Conservation (phyloP, 1,140 invertebrate genomes). For the Branchinecta lindahli region DNA sequence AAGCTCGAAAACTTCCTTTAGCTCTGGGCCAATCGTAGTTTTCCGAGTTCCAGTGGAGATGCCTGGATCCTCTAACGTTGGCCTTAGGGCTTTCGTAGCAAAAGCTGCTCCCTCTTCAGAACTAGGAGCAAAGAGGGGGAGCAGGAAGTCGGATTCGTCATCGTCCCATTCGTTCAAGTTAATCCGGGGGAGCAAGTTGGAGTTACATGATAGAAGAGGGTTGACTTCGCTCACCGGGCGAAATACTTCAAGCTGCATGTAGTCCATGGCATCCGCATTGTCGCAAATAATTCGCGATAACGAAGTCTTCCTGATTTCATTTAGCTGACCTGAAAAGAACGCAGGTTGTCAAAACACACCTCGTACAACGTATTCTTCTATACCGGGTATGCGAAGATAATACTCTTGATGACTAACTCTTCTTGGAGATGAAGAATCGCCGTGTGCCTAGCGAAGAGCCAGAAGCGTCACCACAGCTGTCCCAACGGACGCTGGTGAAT, state of each 20-base stretch:
- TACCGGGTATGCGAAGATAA: neutral
- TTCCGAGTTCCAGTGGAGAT: too few relatives aligned
- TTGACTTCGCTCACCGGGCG: slow-evolving; percentile 31
- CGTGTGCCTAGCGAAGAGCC: too few relatives aligned
- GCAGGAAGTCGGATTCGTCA: neutral
- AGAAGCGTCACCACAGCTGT: too few relatives aligned
- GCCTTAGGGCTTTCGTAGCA: too few relatives aligned
- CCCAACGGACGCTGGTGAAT: too few relatives aligned
- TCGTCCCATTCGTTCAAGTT: slow-evolving; percentile 17
- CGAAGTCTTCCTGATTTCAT: slow-evolving; percentile 58
- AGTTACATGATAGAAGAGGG: slow-evolving; percentile 11
- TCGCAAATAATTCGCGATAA: slow-evolving; percentile 70
- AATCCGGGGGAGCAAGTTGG: neutral
- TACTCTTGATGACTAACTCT: too few relatives aligned
- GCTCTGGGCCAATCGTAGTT: too few relatives aligned
- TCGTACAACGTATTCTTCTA: neutral
- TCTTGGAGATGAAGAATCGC: too few relatives aligned
- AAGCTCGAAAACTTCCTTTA: too few relatives aligned
- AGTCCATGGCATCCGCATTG: slow-evolving; percentile 70
- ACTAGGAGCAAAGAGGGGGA: neutral
- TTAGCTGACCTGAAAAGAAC: slow-evolving; percentile 65
- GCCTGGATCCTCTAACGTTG: too few relatives aligned
- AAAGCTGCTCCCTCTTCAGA: too few relatives aligned
- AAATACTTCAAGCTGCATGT: slow-evolving; percentile 48
- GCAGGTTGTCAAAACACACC: slow-evolving; percentile 30